phyloP scores from a whole-genome alignment of 2,113 vertebrate species.

The Dermatemys mawii region DNA sequence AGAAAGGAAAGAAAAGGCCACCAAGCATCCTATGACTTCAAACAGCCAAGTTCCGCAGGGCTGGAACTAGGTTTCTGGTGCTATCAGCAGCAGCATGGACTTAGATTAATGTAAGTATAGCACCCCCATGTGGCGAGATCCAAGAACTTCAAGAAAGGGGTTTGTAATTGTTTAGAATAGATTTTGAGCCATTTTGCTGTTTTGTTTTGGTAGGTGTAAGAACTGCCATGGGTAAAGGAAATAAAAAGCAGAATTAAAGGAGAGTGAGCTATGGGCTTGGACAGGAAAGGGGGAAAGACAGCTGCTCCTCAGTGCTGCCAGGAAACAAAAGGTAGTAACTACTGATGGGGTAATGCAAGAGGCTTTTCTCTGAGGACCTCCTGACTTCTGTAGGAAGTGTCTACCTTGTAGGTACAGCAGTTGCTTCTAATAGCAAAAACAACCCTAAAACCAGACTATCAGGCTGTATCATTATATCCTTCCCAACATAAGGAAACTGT shows the following conservation, averaged over 20 bases:
- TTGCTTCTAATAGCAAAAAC: background rate
- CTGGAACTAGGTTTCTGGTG: background rate
- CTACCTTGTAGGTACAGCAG: background rate
- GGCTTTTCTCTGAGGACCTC: background rate
- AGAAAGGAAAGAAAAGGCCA: no score
- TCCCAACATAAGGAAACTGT: background rate
- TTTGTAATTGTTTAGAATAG: background rate
- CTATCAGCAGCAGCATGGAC: background rate
- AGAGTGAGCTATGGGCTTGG: background rate
- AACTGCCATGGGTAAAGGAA: background rate
- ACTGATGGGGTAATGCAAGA: background rate
- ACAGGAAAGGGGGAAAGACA: background rate
- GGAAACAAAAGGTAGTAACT: background rate
- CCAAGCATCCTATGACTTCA: background rate
- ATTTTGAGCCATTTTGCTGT: rapidly evolving
- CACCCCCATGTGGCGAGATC: slow-evolving; percentile 63
- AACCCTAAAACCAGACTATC: background rate
- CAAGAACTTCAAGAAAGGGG: background rate
- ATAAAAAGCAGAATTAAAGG: background rate
- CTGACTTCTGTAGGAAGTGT: background rate
- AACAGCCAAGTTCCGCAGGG: background rate
- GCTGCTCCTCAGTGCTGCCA: rapidly evolving
- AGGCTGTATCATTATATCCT: background rate
- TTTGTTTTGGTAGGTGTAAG: rapidly evolving
- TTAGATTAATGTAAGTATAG: background rate